Conservation (phyloP, 1,140 invertebrate genomes). For the Amphibalanus amphitrite region DNA sequence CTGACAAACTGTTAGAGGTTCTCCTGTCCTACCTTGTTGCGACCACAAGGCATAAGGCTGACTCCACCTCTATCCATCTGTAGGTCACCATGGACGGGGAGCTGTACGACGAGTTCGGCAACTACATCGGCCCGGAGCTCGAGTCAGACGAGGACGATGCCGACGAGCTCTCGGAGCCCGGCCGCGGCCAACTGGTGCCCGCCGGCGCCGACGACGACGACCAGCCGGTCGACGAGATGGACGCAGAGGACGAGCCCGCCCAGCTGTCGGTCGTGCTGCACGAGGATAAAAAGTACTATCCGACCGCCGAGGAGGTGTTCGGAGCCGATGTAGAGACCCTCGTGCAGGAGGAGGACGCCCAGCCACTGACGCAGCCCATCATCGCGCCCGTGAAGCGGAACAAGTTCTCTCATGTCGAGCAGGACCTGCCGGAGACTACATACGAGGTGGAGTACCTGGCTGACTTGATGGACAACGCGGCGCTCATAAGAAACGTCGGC, state of each 20-base stretch:
- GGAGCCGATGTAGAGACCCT: constrained; percentile 92
- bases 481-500: constrained; percentile 88
- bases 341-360: constrained; percentile 97
- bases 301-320: constrained; percentile 92
- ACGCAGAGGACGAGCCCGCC: constrained; percentile 37
- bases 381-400: constrained; percentile 83
- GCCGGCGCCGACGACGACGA: constrained; percentile 37
- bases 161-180: constrained; percentile 30
- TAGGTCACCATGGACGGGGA: constrained; percentile 59
- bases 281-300: constrained; percentile 99
- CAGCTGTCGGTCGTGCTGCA: constrained; percentile 93
- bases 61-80: no score
- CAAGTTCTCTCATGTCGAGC: constrained; percentile 90
- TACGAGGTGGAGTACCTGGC: constrained; percentile 94
- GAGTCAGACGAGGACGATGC: constrained; percentile 86
- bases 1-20: no score
- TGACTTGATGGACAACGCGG: constrained; percentile 93
- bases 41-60: no score
- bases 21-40: no score
- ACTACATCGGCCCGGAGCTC: constrained; percentile 96
- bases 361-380: constrained; percentile 77
- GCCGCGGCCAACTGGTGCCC: not conserved
- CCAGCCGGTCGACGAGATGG: constrained; percentile 33
- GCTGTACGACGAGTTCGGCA: constrained; percentile 98
- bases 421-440: constrained; percentile 79